A percentile compares a stretch with the other conserved stretches of the same genome.
Conservation (phyloP, 2,888 invertebrate species). For the Pachydiplax longipennis region DNA sequence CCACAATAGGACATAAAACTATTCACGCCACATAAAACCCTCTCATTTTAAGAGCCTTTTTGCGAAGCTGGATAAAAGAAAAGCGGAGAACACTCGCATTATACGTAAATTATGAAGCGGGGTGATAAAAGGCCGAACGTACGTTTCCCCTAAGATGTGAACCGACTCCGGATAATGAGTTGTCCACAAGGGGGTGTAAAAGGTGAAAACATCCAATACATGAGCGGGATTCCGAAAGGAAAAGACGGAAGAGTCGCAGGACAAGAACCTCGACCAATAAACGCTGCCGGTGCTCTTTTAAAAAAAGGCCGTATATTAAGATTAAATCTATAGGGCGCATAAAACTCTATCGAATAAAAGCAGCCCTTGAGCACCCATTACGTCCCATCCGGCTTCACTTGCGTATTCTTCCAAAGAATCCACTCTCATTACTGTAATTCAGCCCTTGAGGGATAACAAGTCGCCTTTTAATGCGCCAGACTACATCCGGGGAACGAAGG, state of each 20-base stretch:
- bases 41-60: background rate
- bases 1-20: background rate
- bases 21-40: background rate
- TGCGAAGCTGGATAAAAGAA: background rate
- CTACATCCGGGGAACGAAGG: background rate
- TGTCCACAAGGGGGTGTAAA: background rate
- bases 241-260: background rate
- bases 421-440: background rate
- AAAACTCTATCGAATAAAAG: background rate
- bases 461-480: background rate
- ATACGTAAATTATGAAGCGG: background rate
- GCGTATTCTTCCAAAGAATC: background rate
- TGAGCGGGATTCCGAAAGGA: background rate
- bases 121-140: background rate
- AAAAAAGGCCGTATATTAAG: background rate
- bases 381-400: background rate
- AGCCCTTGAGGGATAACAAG: background rate
- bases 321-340: background rate
- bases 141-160: background rate
- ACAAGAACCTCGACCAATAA: background rate
- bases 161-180: background rate
- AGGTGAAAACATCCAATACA: background rate
- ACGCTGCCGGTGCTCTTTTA: background rate
- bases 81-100: background rate
- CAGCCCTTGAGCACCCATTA: background rate